Conservation (phyloP, 2,113 vertebrate genomes). For the Bos taurus region DNA sequence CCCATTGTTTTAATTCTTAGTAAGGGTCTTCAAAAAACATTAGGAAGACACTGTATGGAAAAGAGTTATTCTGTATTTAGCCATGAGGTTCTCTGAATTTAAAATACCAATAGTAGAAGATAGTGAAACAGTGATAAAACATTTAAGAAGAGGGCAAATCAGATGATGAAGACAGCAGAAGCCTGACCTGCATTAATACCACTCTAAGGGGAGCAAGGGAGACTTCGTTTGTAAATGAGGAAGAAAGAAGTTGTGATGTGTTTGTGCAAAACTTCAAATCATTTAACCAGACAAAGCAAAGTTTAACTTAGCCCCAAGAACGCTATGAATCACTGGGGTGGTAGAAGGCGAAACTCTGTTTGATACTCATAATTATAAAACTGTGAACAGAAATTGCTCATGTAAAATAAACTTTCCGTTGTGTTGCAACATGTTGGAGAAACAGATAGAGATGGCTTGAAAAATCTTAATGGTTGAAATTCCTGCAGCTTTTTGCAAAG, state of each 20-base stretch:
- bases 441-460: slow-evolving; percentile 27
- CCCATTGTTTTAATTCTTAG: neutral
- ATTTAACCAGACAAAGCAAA: slow-evolving; percentile 36
- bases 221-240: neutral
- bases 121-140: neutral
- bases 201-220: neutral
- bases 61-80: neutral
- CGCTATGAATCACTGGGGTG: slow-evolving; percentile 58
- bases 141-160: neutral
- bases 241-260: neutral
- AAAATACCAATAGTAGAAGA: neutral
- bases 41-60: neutral
- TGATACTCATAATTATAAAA: slow-evolving; percentile 55
- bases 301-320: slow-evolving; percentile 42
- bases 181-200: neutral
- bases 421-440: slow-evolving; percentile 27
- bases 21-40: neutral
- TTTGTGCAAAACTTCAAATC: neutral
- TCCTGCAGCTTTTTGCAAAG: neutral
- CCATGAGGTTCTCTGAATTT: neutral
- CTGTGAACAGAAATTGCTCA: slow-evolving; percentile 51
- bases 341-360: slow-evolving; percentile 37
- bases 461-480: slow-evolving; percentile 22
- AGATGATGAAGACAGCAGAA: neutral
- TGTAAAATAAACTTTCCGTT: slow-evolving; percentile 65